phyloP scores from a whole-genome alignment of 2,888 invertebrate species.

The Podotricha telesiphe region DNA sequence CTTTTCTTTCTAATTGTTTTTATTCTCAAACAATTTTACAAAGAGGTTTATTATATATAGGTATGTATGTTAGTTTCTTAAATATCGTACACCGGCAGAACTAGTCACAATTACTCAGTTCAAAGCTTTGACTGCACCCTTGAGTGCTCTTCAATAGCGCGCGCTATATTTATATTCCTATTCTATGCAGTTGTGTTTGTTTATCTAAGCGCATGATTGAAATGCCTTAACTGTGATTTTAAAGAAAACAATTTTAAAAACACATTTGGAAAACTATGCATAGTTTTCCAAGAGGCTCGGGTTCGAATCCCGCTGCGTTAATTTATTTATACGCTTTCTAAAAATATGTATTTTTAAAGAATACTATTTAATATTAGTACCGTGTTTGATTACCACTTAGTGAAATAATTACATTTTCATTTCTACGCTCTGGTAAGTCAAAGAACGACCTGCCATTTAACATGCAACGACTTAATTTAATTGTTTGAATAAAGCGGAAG shows the following conservation, averaged over 20 bases:
- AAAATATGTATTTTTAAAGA: too few species aligned
- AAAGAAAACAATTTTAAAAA: background rate
- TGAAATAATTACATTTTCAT: too few species aligned
- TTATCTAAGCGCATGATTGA: background rate
- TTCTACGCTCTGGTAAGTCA: too few species aligned
- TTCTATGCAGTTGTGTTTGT: conserved; percentile 15
- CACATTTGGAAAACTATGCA: too few species aligned
- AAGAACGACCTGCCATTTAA: too few species aligned
- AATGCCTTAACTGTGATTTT: background rate
- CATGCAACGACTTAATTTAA: too few species aligned
- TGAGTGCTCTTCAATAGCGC: conserved; percentile 21
- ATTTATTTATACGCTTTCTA: too few species aligned
- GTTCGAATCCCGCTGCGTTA: too few species aligned
- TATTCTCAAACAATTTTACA: background rate
- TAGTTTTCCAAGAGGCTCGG: too few species aligned
- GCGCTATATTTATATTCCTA: conserved; percentile 18
- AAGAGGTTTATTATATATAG: background rate
- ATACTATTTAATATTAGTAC: too few species aligned
- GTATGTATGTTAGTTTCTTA: conserved; percentile 38
- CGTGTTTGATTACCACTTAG: too few species aligned
- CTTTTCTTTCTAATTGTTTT: background rate
- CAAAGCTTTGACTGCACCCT: conserved; percentile 44
- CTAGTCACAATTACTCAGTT: conserved; percentile 52
- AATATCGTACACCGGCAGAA: conserved; percentile 53
- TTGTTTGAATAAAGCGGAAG: too few species aligned